Evolutionary conservation across 1,140 invertebrate genomes (phyloP).

Genomic region (Eriocheir sinensis): DNA sequence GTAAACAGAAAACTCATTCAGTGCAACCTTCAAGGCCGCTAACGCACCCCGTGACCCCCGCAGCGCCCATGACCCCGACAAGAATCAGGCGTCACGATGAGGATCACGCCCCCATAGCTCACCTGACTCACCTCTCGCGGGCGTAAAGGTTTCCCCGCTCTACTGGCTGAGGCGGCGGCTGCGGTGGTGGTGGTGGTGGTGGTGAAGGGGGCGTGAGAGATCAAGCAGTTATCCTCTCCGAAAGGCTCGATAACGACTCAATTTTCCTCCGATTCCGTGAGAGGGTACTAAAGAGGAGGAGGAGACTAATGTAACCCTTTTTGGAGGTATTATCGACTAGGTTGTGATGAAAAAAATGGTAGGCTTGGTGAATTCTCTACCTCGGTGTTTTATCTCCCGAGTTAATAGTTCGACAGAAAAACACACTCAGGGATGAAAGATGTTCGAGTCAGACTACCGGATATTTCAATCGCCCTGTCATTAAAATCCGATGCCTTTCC

Average conservation of each 20-base stretch:
- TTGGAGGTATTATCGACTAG: background rate
- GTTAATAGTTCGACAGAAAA: background rate
- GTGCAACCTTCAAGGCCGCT: background rate
- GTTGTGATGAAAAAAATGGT: background rate
- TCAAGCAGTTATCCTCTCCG: background rate
- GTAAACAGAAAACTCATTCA: slow-evolving; percentile 2
- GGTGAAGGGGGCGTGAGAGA: background rate
- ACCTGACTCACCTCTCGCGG: background rate
- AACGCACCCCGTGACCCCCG: background rate
- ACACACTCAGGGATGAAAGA: background rate
- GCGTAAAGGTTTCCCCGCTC: background rate
- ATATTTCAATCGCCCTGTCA: background rate
- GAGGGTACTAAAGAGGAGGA: background rate
- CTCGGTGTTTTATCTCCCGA: background rate
- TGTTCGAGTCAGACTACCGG: background rate
- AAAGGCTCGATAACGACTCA: background rate
- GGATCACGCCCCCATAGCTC: background rate
- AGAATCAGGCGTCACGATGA: background rate
- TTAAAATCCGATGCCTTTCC: background rate
- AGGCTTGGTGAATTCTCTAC: background rate
- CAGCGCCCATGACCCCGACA: background rate
- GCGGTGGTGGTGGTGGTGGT: background rate
- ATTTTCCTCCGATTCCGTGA: background rate
- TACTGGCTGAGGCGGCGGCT: background rate
- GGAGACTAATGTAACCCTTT: background rate